phyloP scores from a whole-genome alignment of 2,888 invertebrate species.

The Plebejus anna region DNA sequence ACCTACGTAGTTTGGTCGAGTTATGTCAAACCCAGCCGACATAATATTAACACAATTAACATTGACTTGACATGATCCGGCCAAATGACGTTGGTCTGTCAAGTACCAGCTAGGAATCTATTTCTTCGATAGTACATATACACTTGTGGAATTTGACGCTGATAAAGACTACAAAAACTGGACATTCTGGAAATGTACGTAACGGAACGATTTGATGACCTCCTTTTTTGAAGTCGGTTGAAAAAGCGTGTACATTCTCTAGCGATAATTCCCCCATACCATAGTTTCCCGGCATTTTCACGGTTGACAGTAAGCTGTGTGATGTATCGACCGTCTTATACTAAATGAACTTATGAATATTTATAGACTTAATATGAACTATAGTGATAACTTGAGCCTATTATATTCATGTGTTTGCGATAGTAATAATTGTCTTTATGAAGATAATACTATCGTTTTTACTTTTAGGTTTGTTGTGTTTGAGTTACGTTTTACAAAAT shows the following conservation, averaged over 20 bases:
- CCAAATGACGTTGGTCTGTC: too few species aligned
- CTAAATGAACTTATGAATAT: constrained; percentile 43
- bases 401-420: background rate
- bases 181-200: too few species aligned
- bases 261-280: background rate
- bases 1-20: too few species aligned
- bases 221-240: too few species aligned
- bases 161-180: too few species aligned
- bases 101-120: too few species aligned
- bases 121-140: too few species aligned
- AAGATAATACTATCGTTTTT: background rate
- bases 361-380: constrained; percentile 38
- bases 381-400: constrained; percentile 20
- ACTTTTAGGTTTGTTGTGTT: background rate
- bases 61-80: too few species aligned
- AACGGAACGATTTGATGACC: too few species aligned
- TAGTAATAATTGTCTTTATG: background rate
- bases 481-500: background rate
- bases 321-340: constrained; percentile 65
- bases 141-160: too few species aligned
- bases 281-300: constrained; percentile 44
- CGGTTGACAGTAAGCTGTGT: constrained; percentile 51
- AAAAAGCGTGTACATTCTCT: background rate
- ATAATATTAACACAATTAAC: too few species aligned
- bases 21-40: too few species aligned